Evolutionary conservation across 2,113 vertebrate species (phyloP).

Genomic region (human (Homo sapiens)): DNA sequence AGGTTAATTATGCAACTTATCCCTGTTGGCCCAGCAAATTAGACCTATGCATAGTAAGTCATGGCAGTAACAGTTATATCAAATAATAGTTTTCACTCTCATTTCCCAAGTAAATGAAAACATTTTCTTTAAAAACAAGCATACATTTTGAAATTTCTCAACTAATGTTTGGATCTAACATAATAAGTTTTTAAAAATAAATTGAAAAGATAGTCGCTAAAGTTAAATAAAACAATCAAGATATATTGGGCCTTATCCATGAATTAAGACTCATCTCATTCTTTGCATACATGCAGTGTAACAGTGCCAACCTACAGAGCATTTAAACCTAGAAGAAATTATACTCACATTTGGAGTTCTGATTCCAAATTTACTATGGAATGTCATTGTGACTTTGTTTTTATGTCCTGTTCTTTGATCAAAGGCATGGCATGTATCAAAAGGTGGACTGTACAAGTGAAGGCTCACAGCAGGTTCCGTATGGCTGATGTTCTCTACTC

Average conservation of each 20-base stretch:
- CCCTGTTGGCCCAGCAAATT: not conserved
- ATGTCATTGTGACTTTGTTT: constrained; percentile 95
- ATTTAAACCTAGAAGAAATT: accelerated
- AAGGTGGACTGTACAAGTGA: constrained; percentile 97
- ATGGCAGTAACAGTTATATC: not conserved
- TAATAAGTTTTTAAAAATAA: not conserved
- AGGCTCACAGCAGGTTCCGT: constrained; percentile 94
- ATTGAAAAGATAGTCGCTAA: not conserved
- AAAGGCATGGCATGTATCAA: constrained; percentile 92
- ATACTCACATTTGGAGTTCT: constrained; percentile 91
- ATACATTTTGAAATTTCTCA: constrained; percentile 26
- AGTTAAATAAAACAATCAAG: constrained; percentile 36
- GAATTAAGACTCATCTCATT: not conserved
- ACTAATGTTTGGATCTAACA: not conserved
- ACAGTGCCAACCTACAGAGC: not conserved
- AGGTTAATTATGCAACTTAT: not conserved
- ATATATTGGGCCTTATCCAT: not conserved
- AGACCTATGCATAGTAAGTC: not conserved
- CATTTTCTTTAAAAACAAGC: constrained; percentile 12
- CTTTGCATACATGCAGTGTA: not conserved
- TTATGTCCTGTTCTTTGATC: constrained; percentile 97
- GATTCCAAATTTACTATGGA: constrained; percentile 95
- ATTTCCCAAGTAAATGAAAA: constrained; percentile 32
- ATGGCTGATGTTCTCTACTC: constrained; percentile 97
- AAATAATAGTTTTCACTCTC: not conserved